Conservation (phyloP, 2,888 invertebrate species). For the Rambutsinella grinnellia region DNA sequence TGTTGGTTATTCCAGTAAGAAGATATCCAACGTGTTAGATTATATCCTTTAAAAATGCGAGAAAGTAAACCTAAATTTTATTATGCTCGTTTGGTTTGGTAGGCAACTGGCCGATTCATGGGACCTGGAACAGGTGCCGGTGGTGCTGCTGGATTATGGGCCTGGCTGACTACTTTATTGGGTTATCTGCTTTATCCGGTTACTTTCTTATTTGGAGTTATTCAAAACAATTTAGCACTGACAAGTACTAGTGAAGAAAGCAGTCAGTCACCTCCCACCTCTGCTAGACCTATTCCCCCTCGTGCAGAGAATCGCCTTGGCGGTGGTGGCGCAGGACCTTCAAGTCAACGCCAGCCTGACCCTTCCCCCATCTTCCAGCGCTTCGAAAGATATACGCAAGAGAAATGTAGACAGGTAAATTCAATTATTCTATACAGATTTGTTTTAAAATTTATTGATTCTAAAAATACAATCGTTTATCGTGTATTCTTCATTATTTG, state of each 20-base stretch:
- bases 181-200: slow-evolving; percentile 60
- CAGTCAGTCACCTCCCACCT: slow-evolving; percentile 5
- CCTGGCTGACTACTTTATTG: slow-evolving; percentile 54
- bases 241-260: slow-evolving; percentile 15
- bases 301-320: slow-evolving; percentile 20
- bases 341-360: neutral
- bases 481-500: too few relatives aligned
- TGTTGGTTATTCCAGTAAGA: slow-evolving; percentile 78
- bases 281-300: neutral
- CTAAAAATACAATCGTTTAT: too few relatives aligned
- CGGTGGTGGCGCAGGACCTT: slow-evolving; percentile 9
- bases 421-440: too few relatives aligned
- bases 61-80: too few relatives aligned
- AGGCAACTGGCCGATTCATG: slow-evolving; percentile 14
- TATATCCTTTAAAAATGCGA: too few relatives aligned
- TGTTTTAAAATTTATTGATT: too few relatives aligned
- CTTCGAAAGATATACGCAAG: slow-evolving; percentile 23
- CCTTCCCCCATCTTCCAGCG: neutral
- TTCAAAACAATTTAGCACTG: slow-evolving; percentile 59
- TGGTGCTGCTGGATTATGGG: slow-evolving; percentile 66
- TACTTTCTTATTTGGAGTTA: slow-evolving; percentile 43
- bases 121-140: slow-evolving; percentile 66
- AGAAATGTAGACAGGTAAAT: slow-evolving; percentile 15
- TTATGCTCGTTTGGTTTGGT: neutral
- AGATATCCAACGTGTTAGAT: too few relatives aligned